Evolutionary conservation across 1,140 invertebrate genomes (phyloP).

Genomic region (Cotesia glomerata): DNA sequence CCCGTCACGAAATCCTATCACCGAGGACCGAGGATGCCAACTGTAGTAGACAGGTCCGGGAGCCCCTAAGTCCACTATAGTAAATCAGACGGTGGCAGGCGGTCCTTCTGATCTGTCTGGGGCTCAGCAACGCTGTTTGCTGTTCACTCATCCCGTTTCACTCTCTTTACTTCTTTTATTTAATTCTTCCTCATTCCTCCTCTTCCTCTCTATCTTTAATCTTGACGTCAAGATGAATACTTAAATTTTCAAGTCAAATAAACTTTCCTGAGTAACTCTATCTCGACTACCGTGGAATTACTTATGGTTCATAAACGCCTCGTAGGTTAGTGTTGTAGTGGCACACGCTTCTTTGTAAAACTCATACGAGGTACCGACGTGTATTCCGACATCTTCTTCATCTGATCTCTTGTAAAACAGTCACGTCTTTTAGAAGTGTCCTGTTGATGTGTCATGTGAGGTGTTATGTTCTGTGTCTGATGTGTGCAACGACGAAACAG

Average conservation of each 20-base stretch:
- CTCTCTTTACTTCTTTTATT: not conserved
- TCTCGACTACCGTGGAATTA: constrained; percentile 49
- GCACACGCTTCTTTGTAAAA: constrained; percentile 52
- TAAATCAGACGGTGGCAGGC: constrained; percentile 63
- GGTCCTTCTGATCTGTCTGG: constrained; percentile 61
- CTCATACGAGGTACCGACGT: constrained; percentile 19
- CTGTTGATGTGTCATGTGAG: constrained; percentile 9
- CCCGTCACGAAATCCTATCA: constrained; percentile 29
- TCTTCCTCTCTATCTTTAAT: not conserved
- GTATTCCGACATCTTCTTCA: constrained; percentile 10
- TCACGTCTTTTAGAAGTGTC: constrained; percentile 11
- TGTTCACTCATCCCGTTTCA: constrained; percentile 1
- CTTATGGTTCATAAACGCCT: constrained; percentile 62
- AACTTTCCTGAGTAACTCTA: constrained; percentile 55
- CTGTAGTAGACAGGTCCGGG: constrained; percentile 31
- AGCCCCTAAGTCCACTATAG: constrained; percentile 50
- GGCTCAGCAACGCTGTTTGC: constrained; percentile 26
- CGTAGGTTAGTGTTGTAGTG: constrained; percentile 54
- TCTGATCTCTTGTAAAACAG: constrained; percentile 30
- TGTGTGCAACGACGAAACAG: not conserved
- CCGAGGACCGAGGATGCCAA: constrained; percentile 14
- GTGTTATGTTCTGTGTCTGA: constrained; percentile 6
- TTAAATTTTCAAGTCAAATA: constrained; percentile 49
- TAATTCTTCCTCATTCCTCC: not conserved
- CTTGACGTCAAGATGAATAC: not conserved